These are phyloP conservation scores for Ormia ochracea DNA, from an alignment of 2,888 invertebrate species.

Conservation along the genomic window DNA sequence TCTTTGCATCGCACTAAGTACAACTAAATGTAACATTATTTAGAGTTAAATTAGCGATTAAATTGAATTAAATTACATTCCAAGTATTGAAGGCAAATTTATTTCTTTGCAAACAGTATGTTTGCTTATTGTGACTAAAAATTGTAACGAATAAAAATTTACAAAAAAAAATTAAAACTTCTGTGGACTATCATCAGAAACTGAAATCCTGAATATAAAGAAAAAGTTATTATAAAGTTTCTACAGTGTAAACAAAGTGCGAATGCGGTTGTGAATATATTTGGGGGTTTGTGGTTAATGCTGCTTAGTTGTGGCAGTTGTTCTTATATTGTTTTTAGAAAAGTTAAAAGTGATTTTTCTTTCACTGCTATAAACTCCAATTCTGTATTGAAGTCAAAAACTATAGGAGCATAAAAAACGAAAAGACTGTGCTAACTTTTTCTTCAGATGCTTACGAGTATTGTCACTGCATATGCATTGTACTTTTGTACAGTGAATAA, in stretches of 20 bases:
- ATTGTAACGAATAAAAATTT: background rate
- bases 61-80: no score
- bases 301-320: conserved; percentile 20
- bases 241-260: conserved; percentile 3
- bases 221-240: conserved; percentile 14
- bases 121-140: background rate
- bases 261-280: conserved; percentile 25
- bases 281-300: background rate
- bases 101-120: background rate
- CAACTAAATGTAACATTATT: no score
- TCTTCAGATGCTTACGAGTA: conserved; percentile 36
- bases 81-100: no score
- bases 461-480: conserved; percentile 29
- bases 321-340: conserved; percentile 29
- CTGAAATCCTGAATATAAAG: conserved; percentile 1
- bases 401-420: background rate
- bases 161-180: background rate
- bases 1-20: no score
- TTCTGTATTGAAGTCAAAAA: conserved; percentile 24
- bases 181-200: conserved; percentile 3
- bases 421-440: background rate
- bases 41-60: no score
- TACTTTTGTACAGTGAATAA: conserved; percentile 31
- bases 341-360: conserved; percentile 33
- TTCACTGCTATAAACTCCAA: conserved; percentile 1